Conservation (phyloP, 2,888 invertebrate genomes). For the Drosophila atripex region DNA sequence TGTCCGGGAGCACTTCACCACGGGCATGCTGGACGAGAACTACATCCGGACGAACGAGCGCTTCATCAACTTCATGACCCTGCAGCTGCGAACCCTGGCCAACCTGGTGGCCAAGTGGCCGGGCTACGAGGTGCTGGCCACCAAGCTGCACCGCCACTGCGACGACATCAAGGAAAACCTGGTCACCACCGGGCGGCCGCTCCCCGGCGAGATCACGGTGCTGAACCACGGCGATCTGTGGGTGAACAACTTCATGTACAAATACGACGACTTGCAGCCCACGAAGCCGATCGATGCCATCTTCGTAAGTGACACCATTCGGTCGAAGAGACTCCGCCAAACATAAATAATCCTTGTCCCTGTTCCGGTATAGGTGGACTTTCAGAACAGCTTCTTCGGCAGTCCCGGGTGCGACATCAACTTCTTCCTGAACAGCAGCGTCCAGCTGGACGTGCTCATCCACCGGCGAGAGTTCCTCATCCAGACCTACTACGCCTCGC, state of each 20-base stretch:
- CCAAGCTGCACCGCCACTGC: slow-evolving; percentile 82
- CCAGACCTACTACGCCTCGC: slow-evolving; percentile 75
- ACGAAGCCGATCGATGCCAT: slow-evolving; percentile 83
- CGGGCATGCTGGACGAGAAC: slow-evolving; percentile 81
- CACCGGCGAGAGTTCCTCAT: slow-evolving; percentile 79
- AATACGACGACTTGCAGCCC: slow-evolving; percentile 81
- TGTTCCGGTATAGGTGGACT: slow-evolving; percentile 73
- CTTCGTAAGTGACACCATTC: slow-evolving; percentile 80
- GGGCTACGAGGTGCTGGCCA: slow-evolving; percentile 83
- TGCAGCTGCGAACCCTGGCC: slow-evolving; percentile 79
- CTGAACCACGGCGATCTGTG: slow-evolving; percentile 85
- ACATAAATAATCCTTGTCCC: background rate
- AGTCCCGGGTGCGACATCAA: slow-evolving; percentile 84
- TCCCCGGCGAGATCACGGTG: slow-evolving; percentile 83
- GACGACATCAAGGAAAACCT: slow-evolving; percentile 80
- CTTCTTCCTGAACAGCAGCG: slow-evolving; percentile 83
- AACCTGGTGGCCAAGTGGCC: slow-evolving; percentile 84
- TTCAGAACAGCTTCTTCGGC: slow-evolving; percentile 82
- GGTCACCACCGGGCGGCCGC: slow-evolving; percentile 74
- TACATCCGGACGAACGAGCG: slow-evolving; percentile 79
- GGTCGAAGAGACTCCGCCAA: background rate
- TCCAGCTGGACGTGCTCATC: slow-evolving; percentile 79
- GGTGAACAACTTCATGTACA: slow-evolving; percentile 86
- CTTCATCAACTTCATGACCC: slow-evolving; percentile 78
- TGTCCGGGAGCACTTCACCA: slow-evolving; percentile 73